Percentiles rank a stretch among this genome's conserved stretches.
Evolutionary conservation across 2,888 invertebrate genomes (phyloP).

Genomic region (Mesorhabditis sp.): DNA sequence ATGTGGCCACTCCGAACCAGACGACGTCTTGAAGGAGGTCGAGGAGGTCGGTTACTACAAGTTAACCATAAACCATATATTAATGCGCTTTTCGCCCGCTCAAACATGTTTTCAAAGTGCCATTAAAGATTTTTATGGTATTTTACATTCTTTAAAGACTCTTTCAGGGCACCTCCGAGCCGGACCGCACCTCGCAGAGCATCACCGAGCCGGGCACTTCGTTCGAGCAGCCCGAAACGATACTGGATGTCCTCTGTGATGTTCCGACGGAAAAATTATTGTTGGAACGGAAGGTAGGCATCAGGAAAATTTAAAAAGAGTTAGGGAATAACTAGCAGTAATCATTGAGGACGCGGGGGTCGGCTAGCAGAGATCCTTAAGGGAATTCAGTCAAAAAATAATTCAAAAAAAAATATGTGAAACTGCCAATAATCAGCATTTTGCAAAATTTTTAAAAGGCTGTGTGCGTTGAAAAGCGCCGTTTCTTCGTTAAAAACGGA

Average conservation of each 20-base stretch:
- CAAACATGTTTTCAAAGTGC: background rate
- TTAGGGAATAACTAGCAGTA: too few species aligned
- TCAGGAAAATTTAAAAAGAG: background rate
- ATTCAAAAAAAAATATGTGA: too few species aligned
- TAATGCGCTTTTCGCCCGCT: too few species aligned
- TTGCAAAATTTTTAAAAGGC: too few species aligned
- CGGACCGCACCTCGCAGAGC: conserved; percentile 12
- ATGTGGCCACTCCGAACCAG: conserved; percentile 31
- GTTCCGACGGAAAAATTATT: conserved; percentile 22
- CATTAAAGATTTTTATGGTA: background rate
- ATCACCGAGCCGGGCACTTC: conserved; percentile 6
- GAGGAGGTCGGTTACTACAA: too few species aligned
- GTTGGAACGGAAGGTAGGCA: conserved; percentile 29
- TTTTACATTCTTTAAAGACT: background rate
- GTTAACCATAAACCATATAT: too few species aligned
- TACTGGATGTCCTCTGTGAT: conserved; percentile 13
- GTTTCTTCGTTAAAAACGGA: too few species aligned
- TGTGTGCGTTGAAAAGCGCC: too few species aligned
- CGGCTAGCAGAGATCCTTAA: too few species aligned
- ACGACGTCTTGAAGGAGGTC: conserved; percentile 18
- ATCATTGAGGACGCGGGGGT: too few species aligned
- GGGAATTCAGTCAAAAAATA: too few species aligned
- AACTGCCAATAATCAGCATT: too few species aligned
- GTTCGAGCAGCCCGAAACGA: background rate
- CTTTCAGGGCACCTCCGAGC: conserved; percentile 14